These are phyloP conservation scores for Enteromius argenteus DNA, from an alignment of 2,797 vertebrate genomes.

Conservation along the genomic window DNA sequence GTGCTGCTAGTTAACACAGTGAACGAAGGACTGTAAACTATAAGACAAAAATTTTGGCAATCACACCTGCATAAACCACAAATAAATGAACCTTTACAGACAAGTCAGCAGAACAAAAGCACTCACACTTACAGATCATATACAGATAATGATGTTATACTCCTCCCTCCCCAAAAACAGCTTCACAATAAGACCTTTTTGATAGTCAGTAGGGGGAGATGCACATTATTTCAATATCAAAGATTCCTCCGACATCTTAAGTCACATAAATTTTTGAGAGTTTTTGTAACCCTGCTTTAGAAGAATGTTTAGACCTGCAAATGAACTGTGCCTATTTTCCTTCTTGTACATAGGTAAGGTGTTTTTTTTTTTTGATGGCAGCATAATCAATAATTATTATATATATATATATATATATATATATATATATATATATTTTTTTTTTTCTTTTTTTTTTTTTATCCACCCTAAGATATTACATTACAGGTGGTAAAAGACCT, in stretches of 20 bases:
- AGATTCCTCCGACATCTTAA: background rate
- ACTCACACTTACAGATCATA: background rate
- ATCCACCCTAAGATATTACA: background rate
- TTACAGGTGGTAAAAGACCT: background rate
- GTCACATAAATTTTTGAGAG: background rate
- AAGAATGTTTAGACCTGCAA: constrained; percentile 35
- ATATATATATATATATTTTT: no score
- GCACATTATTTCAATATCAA: background rate
- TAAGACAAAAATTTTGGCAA: background rate
- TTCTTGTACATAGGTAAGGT: constrained; percentile 37
- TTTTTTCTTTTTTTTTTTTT: no score
- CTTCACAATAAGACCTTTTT: background rate
- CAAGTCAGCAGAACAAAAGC: no score
- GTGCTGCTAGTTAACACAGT: no score
- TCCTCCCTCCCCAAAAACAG: background rate
- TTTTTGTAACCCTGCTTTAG: background rate
- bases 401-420: no score
- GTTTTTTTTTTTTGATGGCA: background rate
- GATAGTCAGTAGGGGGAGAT: background rate
- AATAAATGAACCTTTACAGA: background rate
- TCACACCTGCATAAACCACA: no score
- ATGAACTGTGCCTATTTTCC: constrained; percentile 6
- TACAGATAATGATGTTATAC: background rate
- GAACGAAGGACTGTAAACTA: no score
- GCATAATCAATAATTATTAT: no score